A percentile compares a stretch with the other conserved stretches of the same genome.
phyloP scores from a whole-genome alignment of 2,888 invertebrate genomes.

The Leptopilina myrica region DNA sequence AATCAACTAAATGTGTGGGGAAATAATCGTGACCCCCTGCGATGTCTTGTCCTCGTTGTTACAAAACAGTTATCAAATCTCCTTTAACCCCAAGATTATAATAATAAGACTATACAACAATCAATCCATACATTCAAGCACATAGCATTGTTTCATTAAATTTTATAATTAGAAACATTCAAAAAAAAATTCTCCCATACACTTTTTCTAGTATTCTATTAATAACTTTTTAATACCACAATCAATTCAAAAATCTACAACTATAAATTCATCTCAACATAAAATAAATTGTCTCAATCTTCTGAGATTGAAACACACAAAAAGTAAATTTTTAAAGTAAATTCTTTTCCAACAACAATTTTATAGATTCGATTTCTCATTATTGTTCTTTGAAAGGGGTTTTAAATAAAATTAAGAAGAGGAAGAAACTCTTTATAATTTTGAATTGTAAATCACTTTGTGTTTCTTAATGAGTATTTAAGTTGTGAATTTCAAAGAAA shows the following conservation, averaged over 20 bases:
- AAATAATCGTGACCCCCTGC: slow-evolving; percentile 61
- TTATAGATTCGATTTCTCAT: slow-evolving; percentile 2
- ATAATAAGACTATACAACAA: background rate
- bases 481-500: too few relatives aligned
- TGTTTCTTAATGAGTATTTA: too few relatives aligned
- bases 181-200: slow-evolving; percentile 4
- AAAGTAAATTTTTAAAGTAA: too few relatives aligned
- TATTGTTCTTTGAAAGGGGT: background rate
- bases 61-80: slow-evolving; percentile 62
- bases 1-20: slow-evolving; percentile 21
- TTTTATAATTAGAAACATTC: background rate
- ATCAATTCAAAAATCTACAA: too few relatives aligned
- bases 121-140: slow-evolving; percentile 43
- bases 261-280: background rate
- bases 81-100: slow-evolving; percentile 62
- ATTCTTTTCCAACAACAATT: too few relatives aligned
- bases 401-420: background rate
- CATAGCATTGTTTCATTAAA: slow-evolving; percentile 45
- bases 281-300: background rate
- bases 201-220: too few relatives aligned
- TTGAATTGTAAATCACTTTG: too few relatives aligned
- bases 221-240: too few relatives aligned
- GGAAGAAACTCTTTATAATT: background rate
- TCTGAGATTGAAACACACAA: background rate
- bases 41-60: slow-evolving; percentile 59